phyloP scores from a whole-genome alignment of 2,113 vertebrate species.

The Hemiprocne comata region DNA sequence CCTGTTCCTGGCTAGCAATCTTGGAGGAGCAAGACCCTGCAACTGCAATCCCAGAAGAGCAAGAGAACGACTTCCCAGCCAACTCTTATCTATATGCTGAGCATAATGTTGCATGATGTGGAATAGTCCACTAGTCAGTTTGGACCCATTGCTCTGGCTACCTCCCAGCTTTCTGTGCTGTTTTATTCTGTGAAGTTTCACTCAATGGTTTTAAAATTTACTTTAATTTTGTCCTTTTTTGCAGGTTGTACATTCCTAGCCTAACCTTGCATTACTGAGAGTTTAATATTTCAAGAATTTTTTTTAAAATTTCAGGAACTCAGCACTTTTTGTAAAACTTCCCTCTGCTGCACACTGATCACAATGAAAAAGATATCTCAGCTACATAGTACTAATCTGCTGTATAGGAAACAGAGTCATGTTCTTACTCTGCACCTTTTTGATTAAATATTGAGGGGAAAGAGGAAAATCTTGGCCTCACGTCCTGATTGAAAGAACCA shows the following conservation, averaged over 20 bases:
- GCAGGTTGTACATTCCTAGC: neutral
- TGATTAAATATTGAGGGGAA: neutral
- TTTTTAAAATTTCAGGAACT: neutral
- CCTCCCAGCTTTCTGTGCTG: too few relatives aligned
- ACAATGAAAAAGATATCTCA: neutral
- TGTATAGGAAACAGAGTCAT: accelerated
- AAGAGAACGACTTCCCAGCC: too few relatives aligned
- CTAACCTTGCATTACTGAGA: neutral
- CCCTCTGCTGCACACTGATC: neutral
- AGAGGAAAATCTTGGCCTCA: neutral
- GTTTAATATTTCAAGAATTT: neutral
- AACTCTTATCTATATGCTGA: too few relatives aligned
- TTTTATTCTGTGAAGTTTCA: neutral
- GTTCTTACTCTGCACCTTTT: neutral
- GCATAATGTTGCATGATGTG: too few relatives aligned
- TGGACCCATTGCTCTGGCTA: too few relatives aligned
- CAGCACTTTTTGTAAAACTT: neutral
- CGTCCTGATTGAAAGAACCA: neutral
- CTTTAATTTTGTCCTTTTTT: neutral
- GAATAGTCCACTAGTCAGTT: too few relatives aligned
- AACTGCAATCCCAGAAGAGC: too few relatives aligned
- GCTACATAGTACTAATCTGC: neutral
- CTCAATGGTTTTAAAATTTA: neutral
- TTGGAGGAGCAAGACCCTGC: too few relatives aligned
- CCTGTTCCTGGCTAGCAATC: too few relatives aligned